Conservation (phyloP, 2,113 vertebrate species). For the Colossoma macropomum region DNA sequence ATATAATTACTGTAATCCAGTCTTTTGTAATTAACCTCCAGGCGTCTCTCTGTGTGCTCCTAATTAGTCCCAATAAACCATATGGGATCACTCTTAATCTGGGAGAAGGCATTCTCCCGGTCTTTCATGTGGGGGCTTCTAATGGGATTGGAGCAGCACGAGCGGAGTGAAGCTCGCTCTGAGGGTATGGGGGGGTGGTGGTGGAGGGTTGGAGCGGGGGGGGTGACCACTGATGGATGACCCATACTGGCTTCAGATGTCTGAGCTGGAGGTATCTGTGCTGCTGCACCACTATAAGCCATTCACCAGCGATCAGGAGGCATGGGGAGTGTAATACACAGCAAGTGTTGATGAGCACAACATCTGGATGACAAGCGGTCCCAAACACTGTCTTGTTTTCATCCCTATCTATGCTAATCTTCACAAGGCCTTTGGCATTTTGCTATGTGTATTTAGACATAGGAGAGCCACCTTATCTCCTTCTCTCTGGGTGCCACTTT, state of each 20-base stretch:
- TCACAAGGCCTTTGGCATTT: not conserved
- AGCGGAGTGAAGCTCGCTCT: constrained; percentile 16
- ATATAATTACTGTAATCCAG: constrained; percentile 58
- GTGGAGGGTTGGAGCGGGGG: not conserved
- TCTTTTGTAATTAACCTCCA: constrained; percentile 60
- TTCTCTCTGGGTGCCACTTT: constrained; percentile 4
- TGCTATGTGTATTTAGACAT: constrained; percentile 25
- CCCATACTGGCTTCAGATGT: constrained; percentile 25
- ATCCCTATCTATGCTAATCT: constrained; percentile 34
- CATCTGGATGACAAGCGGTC: not conserved
- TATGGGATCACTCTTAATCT: constrained; percentile 58
- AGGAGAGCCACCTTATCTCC: constrained; percentile 33
- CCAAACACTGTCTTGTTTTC: not conserved
- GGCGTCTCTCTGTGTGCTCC: constrained; percentile 44
- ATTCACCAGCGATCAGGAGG: not conserved
- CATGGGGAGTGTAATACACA: not conserved
- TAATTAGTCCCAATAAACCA: constrained; percentile 57
- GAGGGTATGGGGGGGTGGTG: not conserved
- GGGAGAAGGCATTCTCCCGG: constrained; percentile 49
- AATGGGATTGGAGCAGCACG: constrained; percentile 16
- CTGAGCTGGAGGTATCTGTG: not conserved
- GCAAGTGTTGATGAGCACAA: not conserved
- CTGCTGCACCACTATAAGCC: not conserved
- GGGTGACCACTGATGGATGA: constrained; percentile 29
- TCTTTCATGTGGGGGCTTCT: constrained; percentile 50